phyloP scores from a whole-genome alignment of 2,113 vertebrate genomes.

The Aegithalos caudatus region DNA sequence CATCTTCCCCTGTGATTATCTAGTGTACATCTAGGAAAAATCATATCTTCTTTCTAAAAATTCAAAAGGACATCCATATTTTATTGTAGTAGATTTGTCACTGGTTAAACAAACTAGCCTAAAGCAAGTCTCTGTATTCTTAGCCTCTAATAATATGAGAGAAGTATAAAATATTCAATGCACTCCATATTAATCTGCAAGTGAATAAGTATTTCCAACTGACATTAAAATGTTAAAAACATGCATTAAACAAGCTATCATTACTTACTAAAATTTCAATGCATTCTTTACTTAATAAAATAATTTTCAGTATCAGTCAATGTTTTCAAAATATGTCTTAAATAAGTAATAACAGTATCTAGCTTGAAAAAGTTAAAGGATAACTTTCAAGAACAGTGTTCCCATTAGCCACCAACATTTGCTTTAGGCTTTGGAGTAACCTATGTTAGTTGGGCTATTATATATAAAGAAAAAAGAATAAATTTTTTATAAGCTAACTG shows the following conservation, averaged over 20 bases:
- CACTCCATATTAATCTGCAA: background rate
- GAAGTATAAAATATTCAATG: constrained; percentile 1
- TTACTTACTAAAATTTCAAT: background rate
- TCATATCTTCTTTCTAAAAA: background rate
- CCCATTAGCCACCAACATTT: background rate
- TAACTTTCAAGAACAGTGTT: background rate
- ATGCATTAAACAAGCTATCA: background rate
- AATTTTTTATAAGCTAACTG: background rate
- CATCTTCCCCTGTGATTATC: background rate
- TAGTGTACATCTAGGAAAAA: background rate
- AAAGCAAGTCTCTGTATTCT: background rate
- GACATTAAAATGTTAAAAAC: background rate
- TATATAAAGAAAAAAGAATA: background rate
- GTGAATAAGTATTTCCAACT: background rate
- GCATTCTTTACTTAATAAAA: background rate
- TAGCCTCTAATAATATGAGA: background rate
- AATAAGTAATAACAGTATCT: background rate
- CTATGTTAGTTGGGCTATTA: background rate
- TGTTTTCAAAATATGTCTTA: background rate
- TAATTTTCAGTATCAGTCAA: background rate
- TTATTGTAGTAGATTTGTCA: background rate
- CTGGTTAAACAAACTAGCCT: background rate
- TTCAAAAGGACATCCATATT: background rate
- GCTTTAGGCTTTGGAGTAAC: background rate
- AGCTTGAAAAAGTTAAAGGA: background rate